Percentiles rank a stretch among this genome's conserved stretches.
Conservation (phyloP, 2,888 invertebrate species). For the Pristionchus arcanus region DNA sequence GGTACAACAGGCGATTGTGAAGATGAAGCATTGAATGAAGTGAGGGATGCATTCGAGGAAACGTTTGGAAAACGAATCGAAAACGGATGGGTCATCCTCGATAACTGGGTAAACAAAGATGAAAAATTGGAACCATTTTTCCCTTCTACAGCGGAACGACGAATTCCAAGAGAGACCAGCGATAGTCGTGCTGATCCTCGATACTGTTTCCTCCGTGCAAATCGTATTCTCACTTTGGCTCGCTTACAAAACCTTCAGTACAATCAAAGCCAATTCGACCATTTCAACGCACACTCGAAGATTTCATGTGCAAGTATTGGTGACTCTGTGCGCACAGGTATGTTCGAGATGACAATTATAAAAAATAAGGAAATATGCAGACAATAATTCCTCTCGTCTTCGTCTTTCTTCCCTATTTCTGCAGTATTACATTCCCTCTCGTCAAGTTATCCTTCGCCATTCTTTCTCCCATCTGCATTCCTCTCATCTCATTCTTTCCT, state of each 20-base stretch:
- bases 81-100: not conserved
- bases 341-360: not conserved
- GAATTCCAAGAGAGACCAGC: not conserved
- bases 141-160: not conserved
- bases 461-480: not conserved
- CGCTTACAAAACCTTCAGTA: not conserved
- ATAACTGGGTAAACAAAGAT: not conserved
- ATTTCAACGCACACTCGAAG: not conserved
- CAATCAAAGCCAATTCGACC: not conserved
- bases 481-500: not conserved
- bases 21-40: not conserved
- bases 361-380: not conserved
- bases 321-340: not conserved
- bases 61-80: not conserved
- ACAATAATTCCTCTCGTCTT: not conserved
- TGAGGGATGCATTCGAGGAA: not conserved
- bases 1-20: not conserved
- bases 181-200: not conserved
- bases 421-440: constrained; percentile 4
- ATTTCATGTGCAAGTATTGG: not conserved
- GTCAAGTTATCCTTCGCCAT: not conserved
- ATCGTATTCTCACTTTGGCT: not conserved
- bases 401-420: constrained; percentile 18
- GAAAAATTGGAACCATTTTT: not conserved
- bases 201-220: not conserved